A percentile compares a stretch with the other conserved stretches of the same genome.
These are phyloP conservation scores for Heliothis peltigera DNA, from an alignment of 2,888 invertebrate genomes.

Conservation along the genomic window DNA sequence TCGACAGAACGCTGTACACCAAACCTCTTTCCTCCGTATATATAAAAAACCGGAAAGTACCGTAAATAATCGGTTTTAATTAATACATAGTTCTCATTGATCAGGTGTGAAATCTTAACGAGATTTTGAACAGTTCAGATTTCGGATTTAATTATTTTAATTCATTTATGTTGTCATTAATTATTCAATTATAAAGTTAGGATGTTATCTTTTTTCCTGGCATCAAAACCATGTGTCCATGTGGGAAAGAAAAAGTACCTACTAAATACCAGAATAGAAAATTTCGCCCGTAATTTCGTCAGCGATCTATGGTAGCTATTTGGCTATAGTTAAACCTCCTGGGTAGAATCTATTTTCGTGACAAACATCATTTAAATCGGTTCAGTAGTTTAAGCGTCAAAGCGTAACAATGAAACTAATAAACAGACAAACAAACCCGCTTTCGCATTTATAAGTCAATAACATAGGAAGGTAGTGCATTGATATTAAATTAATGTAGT, in stretches of 20 bases:
- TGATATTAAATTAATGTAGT: too few relatives aligned
- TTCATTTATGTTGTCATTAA: constrained; percentile 37
- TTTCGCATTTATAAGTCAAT: too few relatives aligned
- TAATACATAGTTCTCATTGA: constrained; percentile 53
- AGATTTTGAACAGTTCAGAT: constrained; percentile 29
- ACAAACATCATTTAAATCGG: too few relatives aligned
- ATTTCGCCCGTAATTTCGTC: too few relatives aligned
- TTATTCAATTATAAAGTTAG: constrained; percentile 36
- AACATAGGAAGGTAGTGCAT: too few relatives aligned
- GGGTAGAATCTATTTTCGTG: too few relatives aligned
- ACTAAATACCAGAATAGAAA: too few relatives aligned
- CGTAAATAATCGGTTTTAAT: constrained; percentile 69
- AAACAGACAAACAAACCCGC: too few relatives aligned
- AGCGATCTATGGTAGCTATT: too few relatives aligned
- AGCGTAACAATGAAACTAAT: too few relatives aligned
- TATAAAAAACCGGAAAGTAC: constrained; percentile 54
- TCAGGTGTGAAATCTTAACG: constrained; percentile 60
- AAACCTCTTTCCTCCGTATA: constrained; percentile 31
- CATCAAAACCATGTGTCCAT: background rate
- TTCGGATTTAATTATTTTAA: constrained; percentile 18
- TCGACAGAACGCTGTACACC: constrained; percentile 34
- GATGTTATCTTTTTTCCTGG: constrained; percentile 27
- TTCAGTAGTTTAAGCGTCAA: too few relatives aligned
- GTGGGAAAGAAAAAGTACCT: background rate
- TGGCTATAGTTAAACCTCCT: too few relatives aligned